Evolutionary conservation across 2,113 vertebrate genomes (phyloP), one percentile per base, ranked within the genome.

Genomic region (Vimba vimba): DNA sequence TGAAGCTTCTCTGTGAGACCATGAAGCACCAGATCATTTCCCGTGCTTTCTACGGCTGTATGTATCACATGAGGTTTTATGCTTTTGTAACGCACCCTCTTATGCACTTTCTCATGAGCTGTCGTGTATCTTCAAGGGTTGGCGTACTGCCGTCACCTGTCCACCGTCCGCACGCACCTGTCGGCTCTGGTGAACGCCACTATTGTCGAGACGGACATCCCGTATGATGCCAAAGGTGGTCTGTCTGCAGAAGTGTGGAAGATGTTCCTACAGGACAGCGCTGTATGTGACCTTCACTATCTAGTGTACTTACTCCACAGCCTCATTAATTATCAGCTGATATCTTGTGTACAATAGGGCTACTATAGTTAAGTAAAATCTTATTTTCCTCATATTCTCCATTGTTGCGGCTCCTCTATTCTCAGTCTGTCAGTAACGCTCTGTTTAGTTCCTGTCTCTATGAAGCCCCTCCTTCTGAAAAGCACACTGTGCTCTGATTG

Each of bases 11-110:
- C 59, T 99, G 98, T 86, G 98, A 99, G 94, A 99, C 98, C 50
- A 99, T 99, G 98, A 99, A 99, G 94, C 98, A 99, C 93, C 98
- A 99, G 93, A 99, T 99, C 85, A 97, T 99, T 87, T 99, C 98
- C 86, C 94, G 98, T 45, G 98, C 98, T 15, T 99, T 99, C 93
- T 99, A 99, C 4, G 98, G 98, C 91, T 99, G 98, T 99, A 93
- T 92, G 97, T 97, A 88, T 25, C 73, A 73, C 45, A 4, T 2
- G 6, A 23, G 43, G 21, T 25, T 13, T 43, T 13, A 43, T 59
- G 15, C 13, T 25, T 21, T 23, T 45, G 13, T 71, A 59, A 19
- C n/a, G 47, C 27, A 21, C 10, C 11, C 1, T 50, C 21, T 10
- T 19, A 59, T 21, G 8, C 25, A 66, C 13, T 36, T 64, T n/a